Percentiles rank a stretch among this genome's conserved stretches.
Conservation (phyloP, 2,888 invertebrate genomes). For the Galeopsomyia nigrocyanea region DNA sequence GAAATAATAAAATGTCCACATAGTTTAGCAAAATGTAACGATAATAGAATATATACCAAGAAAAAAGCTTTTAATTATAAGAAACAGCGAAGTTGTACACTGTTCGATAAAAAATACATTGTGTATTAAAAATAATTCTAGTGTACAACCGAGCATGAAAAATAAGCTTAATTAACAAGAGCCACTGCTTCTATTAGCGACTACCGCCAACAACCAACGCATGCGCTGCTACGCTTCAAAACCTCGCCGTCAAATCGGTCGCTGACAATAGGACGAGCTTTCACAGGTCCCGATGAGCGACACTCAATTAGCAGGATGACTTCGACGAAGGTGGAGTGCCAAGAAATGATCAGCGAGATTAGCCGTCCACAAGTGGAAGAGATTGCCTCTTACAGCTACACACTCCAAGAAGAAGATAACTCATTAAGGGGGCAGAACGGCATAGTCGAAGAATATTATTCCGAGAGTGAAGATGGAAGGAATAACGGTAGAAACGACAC, state of each 20-base stretch:
- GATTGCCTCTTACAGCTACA: constrained; percentile 75
- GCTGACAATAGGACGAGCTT: constrained; percentile 55
- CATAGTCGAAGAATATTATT: constrained; percentile 66
- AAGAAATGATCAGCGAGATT: constrained; percentile 63
- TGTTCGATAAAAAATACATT: too few species aligned
- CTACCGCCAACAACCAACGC: too few species aligned
- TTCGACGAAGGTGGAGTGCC: constrained; percentile 74
- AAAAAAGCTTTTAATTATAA: too few species aligned
- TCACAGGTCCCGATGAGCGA: constrained; percentile 77
- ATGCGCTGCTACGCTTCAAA: too few species aligned
- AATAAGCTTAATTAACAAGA: too few species aligned
- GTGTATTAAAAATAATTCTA: too few species aligned
- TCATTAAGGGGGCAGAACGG: constrained; percentile 60
- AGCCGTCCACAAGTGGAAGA: constrained; percentile 74
- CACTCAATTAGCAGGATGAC: constrained; percentile 78
- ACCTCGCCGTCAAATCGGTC: constrained; percentile 10
- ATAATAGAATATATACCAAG: too few species aligned
- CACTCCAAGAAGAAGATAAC: constrained; percentile 69
- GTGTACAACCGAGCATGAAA: too few species aligned
- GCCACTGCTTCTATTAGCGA: too few species aligned
- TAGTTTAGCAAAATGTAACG: too few species aligned
- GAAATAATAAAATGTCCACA: not conserved
- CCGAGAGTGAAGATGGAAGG: constrained; percentile 69
- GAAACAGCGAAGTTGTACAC: too few species aligned
- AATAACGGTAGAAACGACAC: constrained; percentile 51